A percentile compares a stretch with the other conserved stretches of the same genome.
These are phyloP conservation scores for Otolemur garnettii DNA, from an alignment of 2,113 vertebrate genomes.

Conservation along the genomic window DNA sequence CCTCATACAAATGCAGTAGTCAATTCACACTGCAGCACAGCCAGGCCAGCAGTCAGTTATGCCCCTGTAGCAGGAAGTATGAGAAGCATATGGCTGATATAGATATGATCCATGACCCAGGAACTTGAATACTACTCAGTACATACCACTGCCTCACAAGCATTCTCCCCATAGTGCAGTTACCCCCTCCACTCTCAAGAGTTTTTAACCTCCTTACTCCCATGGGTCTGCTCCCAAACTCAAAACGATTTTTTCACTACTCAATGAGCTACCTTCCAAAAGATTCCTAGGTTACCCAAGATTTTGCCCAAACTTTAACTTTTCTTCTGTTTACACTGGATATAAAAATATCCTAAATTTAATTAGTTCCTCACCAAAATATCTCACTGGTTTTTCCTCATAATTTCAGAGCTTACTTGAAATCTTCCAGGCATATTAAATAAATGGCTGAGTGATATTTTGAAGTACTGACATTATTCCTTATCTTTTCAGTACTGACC, in stretches of 20 bases:
- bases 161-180: background rate
- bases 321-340: background rate
- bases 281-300: background rate
- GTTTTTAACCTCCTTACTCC: background rate
- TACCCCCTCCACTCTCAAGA: background rate
- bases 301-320: background rate
- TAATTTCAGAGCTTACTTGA: background rate
- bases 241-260: background rate
- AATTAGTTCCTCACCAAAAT: background rate
- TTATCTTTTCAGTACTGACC: background rate
- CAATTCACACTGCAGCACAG: background rate
- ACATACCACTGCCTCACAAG: background rate
- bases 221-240: background rate
- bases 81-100: background rate
- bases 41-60: too few species aligned
- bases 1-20: background rate
- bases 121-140: background rate
- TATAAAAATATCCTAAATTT: background rate
- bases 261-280: background rate
- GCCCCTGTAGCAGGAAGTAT: background rate
- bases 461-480: background rate
- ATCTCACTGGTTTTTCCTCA: background rate
- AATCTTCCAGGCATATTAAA: background rate
- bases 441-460: background rate
- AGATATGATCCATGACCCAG: background rate